Base-by-base conservation (phyloP, 2,888 invertebrate genomes). In the Arctia plantaginis region DNA sequence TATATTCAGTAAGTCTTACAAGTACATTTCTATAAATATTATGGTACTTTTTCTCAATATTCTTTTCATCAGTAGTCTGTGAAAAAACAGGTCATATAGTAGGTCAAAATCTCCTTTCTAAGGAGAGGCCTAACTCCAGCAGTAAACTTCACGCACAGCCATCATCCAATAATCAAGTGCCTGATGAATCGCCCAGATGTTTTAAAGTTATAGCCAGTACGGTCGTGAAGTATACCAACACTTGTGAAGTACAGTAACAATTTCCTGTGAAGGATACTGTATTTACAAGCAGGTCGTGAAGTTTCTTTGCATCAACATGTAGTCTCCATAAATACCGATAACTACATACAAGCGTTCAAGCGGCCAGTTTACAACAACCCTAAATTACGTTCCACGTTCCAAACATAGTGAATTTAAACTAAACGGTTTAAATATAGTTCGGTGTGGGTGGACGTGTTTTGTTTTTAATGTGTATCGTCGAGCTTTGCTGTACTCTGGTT, bases 321-420 rank as follows among this genome's bases (percentile, higher is more conserved):
- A 65, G 68, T 44, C 55, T 1, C 65, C 47, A 33, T 70, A 73
- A 77, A 80, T 68, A 64, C 66, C 64, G 51, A 51, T 39, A 70
- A 72, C 55, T 64, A 64, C 51, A n/a, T 59, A 67, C 51, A 27
- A 44, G 65, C 77, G 77, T 72, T 47, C 67, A 74, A 35, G 64
- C 41, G 27, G 44, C 35, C 73, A 80, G 79, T 84, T 86, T 82
- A 78, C 73, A 80, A 64, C 74, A 65, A 69, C 75, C 75, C 73
- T 78, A 85, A 87, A 85, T 86, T 80, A 83, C 73, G 78, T 80
- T 80, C 66, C 78, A 69, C 73, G 74, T 74, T 73, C 72, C 77
- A 78, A 85, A 84, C 80, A 80, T 71, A 73, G 75, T 23, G 80
- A 84, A 79, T 82, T 83, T 81, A 81, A 83, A 83, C 82, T 81